A percentile compares a stretch with the other conserved stretches of the same genome.
Conservation (phyloP, 2,113 vertebrate genomes). For the Lates calcarifer region DNA sequence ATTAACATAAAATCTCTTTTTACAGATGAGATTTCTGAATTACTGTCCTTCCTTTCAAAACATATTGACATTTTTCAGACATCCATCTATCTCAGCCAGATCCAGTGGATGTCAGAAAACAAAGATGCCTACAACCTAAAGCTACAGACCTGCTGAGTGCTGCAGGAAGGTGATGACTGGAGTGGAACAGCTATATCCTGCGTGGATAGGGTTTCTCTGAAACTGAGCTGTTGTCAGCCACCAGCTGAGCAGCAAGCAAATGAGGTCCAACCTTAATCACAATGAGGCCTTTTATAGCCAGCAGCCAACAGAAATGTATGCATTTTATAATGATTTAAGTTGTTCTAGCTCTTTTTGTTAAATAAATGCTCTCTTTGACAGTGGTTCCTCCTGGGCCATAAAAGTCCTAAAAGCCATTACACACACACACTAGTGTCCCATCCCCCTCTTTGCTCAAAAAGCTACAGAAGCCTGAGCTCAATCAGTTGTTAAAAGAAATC, state of each 20-base stretch:
- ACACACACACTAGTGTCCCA: constrained; percentile 29
- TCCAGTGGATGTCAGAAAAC: constrained; percentile 37
- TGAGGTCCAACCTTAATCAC: constrained; percentile 41
- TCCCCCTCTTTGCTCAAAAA: constrained; percentile 51
- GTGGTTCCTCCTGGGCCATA: constrained; percentile 43
- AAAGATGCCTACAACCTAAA: constrained; percentile 43
- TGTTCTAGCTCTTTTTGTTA: constrained; percentile 39
- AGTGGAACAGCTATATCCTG: constrained; percentile 69
- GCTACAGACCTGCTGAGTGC: constrained; percentile 51
- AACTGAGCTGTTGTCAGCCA: constrained; percentile 69
- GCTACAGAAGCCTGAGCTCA: constrained; percentile 62
- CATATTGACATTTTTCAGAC: constrained; percentile 3
- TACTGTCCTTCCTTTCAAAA: background rate
- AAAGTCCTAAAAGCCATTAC: constrained; percentile 66
- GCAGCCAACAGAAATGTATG: background rate
- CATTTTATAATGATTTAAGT: constrained; percentile 18
- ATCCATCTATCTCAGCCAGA: constrained; percentile 28
- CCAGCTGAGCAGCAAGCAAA: constrained; percentile 56
- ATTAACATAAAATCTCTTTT: background rate
- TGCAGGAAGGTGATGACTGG: constrained; percentile 64
- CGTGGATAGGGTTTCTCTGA: constrained; percentile 73
- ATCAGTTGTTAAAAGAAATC: constrained; percentile 78
- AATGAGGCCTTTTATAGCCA: constrained; percentile 43
- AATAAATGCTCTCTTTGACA: constrained; percentile 41
- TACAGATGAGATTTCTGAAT: background rate